A percentile compares a stretch with the other conserved stretches of the same genome.
Evolutionary conservation across 2,797 vertebrate genomes (phyloP).

Genomic region (Peromyscus aztecus): DNA sequence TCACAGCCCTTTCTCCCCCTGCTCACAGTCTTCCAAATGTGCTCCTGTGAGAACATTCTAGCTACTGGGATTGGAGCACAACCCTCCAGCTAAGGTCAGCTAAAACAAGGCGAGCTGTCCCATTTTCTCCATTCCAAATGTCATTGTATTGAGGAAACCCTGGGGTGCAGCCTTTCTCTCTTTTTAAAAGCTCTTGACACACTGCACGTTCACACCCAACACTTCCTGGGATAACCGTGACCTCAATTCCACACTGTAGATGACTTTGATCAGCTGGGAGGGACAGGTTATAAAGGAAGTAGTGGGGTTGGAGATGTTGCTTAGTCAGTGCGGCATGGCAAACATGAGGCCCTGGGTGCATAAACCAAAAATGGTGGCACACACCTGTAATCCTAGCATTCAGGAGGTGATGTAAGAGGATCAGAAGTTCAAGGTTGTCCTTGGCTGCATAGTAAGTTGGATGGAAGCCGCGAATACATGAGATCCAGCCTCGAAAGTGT

Average conservation of each 20-base stretch:
- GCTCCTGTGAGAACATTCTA: not conserved
- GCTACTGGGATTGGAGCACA: not conserved
- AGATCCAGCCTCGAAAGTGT: not conserved
- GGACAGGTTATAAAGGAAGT: not conserved
- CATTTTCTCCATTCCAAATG: not conserved
- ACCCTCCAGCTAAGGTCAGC: not conserved
- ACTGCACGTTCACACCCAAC: not conserved
- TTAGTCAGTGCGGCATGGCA: not conserved
- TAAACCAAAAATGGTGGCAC: not conserved
- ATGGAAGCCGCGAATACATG: not conserved
- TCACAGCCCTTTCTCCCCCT: not conserved
- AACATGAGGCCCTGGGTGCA: not conserved
- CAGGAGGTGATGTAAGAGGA: not conserved
- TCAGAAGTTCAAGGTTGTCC: not conserved
- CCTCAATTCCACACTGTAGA: not conserved
- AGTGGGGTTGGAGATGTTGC: not conserved
- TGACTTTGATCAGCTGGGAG: not conserved
- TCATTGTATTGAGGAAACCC: not conserved
- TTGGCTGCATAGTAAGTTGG: not conserved
- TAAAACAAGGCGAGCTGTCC: not conserved
- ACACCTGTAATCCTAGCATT: not conserved
- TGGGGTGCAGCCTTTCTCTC: not conserved
- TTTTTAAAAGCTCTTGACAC: not conserved
- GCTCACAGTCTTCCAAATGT: not conserved
- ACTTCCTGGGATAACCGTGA: not conserved